These are phyloP conservation scores for Grammomys surdaster DNA, from an alignment of 2,113 vertebrate genomes.

Conservation along the genomic window DNA sequence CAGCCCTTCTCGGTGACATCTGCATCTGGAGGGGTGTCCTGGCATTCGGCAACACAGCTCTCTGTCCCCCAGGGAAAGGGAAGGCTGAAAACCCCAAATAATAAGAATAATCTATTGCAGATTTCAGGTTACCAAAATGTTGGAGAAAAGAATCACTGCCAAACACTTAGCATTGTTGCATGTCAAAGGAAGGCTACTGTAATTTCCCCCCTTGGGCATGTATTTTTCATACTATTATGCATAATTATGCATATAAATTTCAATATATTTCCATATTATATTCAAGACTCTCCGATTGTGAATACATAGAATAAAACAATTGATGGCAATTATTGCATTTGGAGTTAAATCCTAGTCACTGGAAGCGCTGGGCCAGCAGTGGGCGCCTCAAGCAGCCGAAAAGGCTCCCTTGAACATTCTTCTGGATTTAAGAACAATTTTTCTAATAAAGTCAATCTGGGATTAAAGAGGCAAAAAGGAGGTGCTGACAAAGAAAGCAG, in stretches of 20 bases:
- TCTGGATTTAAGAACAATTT: conserved; percentile 39
- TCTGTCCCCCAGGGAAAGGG: conserved; percentile 21
- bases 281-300: conserved; percentile 61
- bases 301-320: conserved; percentile 65
- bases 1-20: conserved; percentile 42
- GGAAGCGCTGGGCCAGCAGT: conserved; percentile 10
- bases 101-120: conserved; percentile 74
- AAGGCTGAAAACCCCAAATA: conserved; percentile 69
- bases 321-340: conserved; percentile 46
- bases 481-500: conserved; percentile 28
- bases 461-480: conserved; percentile 50
- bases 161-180: conserved; percentile 65
- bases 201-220: conserved; percentile 50
- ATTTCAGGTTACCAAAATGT: conserved; percentile 75
- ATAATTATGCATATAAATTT: conserved; percentile 71
- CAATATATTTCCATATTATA: conserved; percentile 72
- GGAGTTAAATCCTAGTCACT: conserved; percentile 31
- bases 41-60: conserved; percentile 37
- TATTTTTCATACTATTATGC: conserved; percentile 67
- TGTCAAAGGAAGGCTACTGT: conserved; percentile 77
- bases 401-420: conserved; percentile 32
- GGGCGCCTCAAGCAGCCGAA: conserved; percentile 11
- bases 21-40: conserved; percentile 68
- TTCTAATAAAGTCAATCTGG: conserved; percentile 64
- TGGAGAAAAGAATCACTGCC: conserved; percentile 66